Percentiles rank a stretch among this genome's conserved stretches.
Conservation (phyloP, 2,888 invertebrate genomes). For the Nebria brevicollis region DNA sequence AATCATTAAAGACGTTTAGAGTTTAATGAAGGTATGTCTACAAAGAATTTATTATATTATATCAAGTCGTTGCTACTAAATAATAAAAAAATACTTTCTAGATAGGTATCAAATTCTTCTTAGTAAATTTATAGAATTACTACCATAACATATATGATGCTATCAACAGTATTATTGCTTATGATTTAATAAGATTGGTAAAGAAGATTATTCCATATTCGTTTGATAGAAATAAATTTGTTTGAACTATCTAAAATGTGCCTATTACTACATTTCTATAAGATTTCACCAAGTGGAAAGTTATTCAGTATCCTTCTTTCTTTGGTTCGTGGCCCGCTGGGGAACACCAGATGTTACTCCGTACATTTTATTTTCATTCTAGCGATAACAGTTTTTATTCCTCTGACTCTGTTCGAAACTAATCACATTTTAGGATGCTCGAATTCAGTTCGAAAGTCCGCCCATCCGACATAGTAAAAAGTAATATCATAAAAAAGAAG, state of each 20-base stretch:
- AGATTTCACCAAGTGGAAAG: background rate
- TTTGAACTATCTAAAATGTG: background rate
- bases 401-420: slow-evolving; percentile 40
- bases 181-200: background rate
- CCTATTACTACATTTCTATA: background rate
- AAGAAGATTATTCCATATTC: background rate
- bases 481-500: slow-evolving; percentile 27
- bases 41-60: too few species aligned
- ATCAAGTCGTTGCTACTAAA: too few species aligned
- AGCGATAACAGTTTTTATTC: slow-evolving; percentile 45
- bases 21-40: too few species aligned
- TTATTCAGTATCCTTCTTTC: background rate
- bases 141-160: background rate
- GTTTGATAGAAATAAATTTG: background rate
- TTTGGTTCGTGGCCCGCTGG: slow-evolving; percentile 8
- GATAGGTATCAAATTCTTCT: too few species aligned
- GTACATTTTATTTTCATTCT: slow-evolving; percentile 41
- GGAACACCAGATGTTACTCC: slow-evolving; percentile 34
- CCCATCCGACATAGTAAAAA: slow-evolving; percentile 32
- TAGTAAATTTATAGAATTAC: too few species aligned
- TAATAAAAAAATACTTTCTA: too few species aligned
- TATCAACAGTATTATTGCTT: background rate
- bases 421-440: slow-evolving; percentile 38
- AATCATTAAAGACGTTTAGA: too few species aligned
- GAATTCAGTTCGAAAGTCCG: slow-evolving; percentile 25